Evolutionary conservation across 2,113 vertebrate genomes (phyloP).

Genomic region (Pipa parva): DNA sequence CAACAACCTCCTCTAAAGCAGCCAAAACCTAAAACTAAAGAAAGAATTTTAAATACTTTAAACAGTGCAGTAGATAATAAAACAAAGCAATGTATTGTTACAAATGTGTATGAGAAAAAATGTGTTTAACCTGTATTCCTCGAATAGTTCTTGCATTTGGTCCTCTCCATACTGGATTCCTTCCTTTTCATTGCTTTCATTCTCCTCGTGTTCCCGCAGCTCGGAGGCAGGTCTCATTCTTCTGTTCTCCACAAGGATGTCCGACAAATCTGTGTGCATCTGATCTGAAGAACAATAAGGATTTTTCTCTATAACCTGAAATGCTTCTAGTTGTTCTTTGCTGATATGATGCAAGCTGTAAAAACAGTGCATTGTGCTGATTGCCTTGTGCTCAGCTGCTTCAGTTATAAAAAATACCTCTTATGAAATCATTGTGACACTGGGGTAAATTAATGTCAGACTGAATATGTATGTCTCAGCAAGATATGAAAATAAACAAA

Average conservation of each 20-base stretch:
- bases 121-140: slow-evolving; percentile 57
- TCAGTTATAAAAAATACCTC: slow-evolving; percentile 22
- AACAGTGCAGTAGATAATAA: too few species aligned
- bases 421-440: slow-evolving; percentile 44
- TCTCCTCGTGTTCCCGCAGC: slow-evolving; percentile 37
- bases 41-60: too few species aligned
- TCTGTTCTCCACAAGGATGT: slow-evolving; percentile 11
- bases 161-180: slow-evolving; percentile 52
- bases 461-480: slow-evolving; percentile 37
- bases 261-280: slow-evolving; percentile 41
- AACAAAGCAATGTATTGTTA: neutral
- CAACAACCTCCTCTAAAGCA: too few species aligned
- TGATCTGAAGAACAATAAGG: slow-evolving; percentile 52
- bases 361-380: slow-evolving; percentile 33
- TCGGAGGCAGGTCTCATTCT: slow-evolving; percentile 37
- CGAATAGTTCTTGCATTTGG: slow-evolving; percentile 44
- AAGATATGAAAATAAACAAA: slow-evolving; percentile 35
- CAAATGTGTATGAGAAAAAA: neutral
- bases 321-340: slow-evolving; percentile 38
- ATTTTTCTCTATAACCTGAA: slow-evolving; percentile 32
- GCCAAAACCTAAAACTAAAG: too few species aligned
- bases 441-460: slow-evolving; percentile 43
- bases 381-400: slow-evolving; percentile 39
- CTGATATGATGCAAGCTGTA: slow-evolving; percentile 20
- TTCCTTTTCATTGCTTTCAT: slow-evolving; percentile 51